Evolutionary conservation across 1,140 invertebrate species (phyloP).

Genomic region (Ptiloglossa arizonensis): DNA sequence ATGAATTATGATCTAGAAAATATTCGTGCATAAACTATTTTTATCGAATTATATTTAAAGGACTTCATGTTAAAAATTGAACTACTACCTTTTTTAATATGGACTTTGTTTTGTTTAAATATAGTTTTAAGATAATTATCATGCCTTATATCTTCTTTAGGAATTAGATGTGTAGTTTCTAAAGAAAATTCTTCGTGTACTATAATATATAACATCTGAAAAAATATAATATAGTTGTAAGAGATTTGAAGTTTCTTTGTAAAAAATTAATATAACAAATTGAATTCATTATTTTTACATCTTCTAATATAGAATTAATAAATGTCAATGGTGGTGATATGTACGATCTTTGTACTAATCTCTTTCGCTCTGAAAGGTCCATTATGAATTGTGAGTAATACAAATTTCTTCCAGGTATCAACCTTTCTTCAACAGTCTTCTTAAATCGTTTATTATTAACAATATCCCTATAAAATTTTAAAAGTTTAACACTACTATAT

Average conservation of each 20-base stretch:
- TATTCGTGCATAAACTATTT: neutral
- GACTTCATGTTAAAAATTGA: neutral
- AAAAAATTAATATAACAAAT: neutral
- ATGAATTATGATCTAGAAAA: neutral
- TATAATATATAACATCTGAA: conserved; percentile 69
- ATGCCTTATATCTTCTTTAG: conserved; percentile 58
- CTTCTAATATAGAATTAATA: conserved; percentile 62
- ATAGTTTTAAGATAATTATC: conserved; percentile 55
- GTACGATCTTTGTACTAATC: conserved; percentile 58
- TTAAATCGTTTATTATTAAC: conserved; percentile 61
- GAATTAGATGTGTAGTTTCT: conserved; percentile 60
- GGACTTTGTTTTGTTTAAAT: conserved; percentile 2
- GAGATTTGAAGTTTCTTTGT: neutral
- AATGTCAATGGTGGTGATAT: conserved; percentile 51
- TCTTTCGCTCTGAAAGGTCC: conserved; percentile 45
- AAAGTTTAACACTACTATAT: too few species aligned
- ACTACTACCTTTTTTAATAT: neutral
- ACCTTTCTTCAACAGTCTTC: conserved; percentile 48
- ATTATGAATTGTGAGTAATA: conserved; percentile 69
- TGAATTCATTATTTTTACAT: conserved; percentile 49
- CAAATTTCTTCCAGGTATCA: conserved; percentile 29
- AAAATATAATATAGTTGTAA: conserved; percentile 6
- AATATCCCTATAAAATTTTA: conserved; percentile 72
- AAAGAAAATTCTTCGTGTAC: conserved; percentile 71
- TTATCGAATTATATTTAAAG: neutral